Evolutionary conservation across 1,140 invertebrate genomes (phyloP).

Genomic region (Drosophila asahinai): DNA sequence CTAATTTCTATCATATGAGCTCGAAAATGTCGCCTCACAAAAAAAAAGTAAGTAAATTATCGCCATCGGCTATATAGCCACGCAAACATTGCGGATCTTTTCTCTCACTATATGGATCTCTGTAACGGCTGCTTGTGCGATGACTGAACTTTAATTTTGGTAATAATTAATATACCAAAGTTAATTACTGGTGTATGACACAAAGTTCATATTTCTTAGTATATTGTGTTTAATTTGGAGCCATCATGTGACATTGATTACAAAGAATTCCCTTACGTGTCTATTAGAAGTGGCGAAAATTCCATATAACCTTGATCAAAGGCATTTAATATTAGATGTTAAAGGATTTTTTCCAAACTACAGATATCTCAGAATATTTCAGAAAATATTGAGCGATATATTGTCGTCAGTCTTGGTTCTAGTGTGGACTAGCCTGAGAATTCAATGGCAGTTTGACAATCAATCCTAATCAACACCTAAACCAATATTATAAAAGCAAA

Average conservation of each 20-base stretch:
- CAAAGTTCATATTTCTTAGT: neutral
- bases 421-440: neutral
- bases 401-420: neutral
- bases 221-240: neutral
- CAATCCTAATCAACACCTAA: too few species aligned
- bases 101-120: neutral
- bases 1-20: constrained; percentile 55
- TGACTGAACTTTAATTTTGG: neutral
- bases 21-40: constrained; percentile 27
- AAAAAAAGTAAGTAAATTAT: constrained; percentile 47
- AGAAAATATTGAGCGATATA: neutral
- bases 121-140: constrained; percentile 1
- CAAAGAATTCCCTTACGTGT: neutral
- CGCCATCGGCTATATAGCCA: constrained; percentile 2
- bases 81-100: neutral
- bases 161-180: constrained; percentile 6
- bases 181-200: constrained; percentile 8
- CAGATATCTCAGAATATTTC: neutral
- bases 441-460: too few species aligned
- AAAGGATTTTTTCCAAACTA: neutral
- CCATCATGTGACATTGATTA: neutral
- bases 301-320: neutral
- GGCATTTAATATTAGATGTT: neutral
- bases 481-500: too few species aligned
- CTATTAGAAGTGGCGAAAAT: neutral